Conservation (phyloP, 1,140 invertebrate genomes). For the Scylla paramamosain region DNA sequence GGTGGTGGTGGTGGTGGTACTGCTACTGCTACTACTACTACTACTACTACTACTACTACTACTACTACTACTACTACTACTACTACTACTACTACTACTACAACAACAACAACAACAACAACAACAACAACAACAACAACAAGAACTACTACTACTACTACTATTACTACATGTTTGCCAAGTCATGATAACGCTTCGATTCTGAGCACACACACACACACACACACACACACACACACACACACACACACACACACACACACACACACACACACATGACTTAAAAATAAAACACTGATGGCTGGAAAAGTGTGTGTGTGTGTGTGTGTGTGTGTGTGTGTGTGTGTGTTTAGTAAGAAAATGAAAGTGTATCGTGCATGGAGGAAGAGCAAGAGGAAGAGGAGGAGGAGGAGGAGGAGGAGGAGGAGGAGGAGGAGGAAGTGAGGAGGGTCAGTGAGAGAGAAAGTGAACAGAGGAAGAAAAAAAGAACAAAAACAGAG, state of each 20-base stretch:
- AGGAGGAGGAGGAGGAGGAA: neutral
- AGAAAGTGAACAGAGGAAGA: neutral
- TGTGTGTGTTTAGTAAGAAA: no score
- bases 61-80: constrained; percentile 18
- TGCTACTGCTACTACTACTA: constrained; percentile 10
- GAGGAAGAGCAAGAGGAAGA: neutral
- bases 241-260: neutral
- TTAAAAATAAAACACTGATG: no score
- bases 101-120: neutral
- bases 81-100: neutral
- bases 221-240: constrained; percentile 32
- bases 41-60: constrained; percentile 23
- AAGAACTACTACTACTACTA: neutral
- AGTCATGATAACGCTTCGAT: neutral
- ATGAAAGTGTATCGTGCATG: no score
- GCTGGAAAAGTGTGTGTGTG: no score
- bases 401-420: neutral
- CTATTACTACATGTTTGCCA: neutral
- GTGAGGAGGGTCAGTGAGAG: neutral
- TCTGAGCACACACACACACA: neutral
- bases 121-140: no score
- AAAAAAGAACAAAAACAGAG: neutral
- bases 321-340: no score
- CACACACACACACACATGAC: neutral
- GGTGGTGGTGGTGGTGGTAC: neutral